Evolutionary conservation across 2,797 vertebrate species (phyloP).

Genomic region (Rhinophrynus dorsalis): DNA sequence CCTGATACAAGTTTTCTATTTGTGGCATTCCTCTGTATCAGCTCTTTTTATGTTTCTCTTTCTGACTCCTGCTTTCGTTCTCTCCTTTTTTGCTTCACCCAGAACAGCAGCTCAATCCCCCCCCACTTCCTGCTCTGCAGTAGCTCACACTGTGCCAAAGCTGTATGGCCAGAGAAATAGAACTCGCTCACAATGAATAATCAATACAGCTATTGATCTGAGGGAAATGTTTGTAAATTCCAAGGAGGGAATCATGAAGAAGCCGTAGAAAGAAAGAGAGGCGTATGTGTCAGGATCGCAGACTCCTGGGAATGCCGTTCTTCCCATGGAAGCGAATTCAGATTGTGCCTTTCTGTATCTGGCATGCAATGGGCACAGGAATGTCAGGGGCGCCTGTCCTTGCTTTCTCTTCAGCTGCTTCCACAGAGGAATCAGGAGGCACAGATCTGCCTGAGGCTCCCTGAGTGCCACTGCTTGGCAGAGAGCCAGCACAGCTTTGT

Average conservation of each 20-base stretch:
- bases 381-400: slow-evolving; percentile 60
- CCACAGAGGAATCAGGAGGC: slow-evolving; percentile 66
- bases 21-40: slow-evolving; percentile 63
- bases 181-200: slow-evolving; percentile 99
- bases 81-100: slow-evolving; percentile 60
- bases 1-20: slow-evolving; percentile 55
- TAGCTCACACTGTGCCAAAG: slow-evolving; percentile 72
- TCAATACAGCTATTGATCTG: slow-evolving; percentile 99
- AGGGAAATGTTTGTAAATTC: slow-evolving; percentile 99
- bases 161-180: slow-evolving; percentile 82
- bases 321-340: slow-evolving; percentile 70
- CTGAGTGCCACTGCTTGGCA: slow-evolving; percentile 71
- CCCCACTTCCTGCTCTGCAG: slow-evolving; percentile 64
- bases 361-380: slow-evolving; percentile 69
- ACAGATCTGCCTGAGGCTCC: slow-evolving; percentile 68
- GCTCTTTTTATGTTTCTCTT: slow-evolving; percentile 59
- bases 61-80: slow-evolving; percentile 69
- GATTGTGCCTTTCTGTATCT: slow-evolving; percentile 66
- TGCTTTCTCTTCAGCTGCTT: slow-evolving; percentile 70
- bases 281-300: slow-evolving; percentile 46
- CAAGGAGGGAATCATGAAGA: slow-evolving; percentile 73
- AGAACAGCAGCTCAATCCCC: slow-evolving; percentile 65
- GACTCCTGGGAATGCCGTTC: slow-evolving; percentile 72
- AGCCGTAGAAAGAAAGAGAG: slow-evolving; percentile 33
- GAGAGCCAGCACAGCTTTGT: slow-evolving; percentile 77